Conservation (phyloP, 2,797 vertebrate species). For the Poecilia velifera region DNA sequence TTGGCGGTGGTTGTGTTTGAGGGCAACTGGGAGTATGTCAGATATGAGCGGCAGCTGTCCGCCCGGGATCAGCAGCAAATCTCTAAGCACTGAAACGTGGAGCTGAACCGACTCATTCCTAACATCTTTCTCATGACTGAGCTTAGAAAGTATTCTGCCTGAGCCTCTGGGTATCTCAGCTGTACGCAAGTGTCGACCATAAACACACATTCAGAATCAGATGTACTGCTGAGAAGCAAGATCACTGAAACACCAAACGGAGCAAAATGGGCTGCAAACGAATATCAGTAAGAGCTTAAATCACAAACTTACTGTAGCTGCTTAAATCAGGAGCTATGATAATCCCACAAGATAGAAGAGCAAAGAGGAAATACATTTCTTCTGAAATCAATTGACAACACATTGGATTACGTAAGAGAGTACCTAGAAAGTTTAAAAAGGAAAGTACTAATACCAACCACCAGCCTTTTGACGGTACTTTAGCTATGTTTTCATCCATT, state of each 20-base stretch:
- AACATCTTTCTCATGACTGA: conserved; percentile 57
- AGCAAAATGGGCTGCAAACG: background rate
- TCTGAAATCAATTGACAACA: background rate
- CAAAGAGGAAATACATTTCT: background rate
- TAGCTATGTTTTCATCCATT: too few species aligned
- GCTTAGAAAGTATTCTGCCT: conserved; percentile 21
- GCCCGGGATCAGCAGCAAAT: conserved; percentile 45
- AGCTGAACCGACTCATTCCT: conserved; percentile 71
- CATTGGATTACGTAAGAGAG: background rate
- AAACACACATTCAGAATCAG: conserved; percentile 23
- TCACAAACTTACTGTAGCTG: background rate
- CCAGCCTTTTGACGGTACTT: background rate
- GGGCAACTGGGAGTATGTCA: conserved; percentile 33
- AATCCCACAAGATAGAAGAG: background rate
- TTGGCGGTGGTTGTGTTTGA: conserved; percentile 32
- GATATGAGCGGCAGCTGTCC: conserved; percentile 66
- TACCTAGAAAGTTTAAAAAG: background rate
- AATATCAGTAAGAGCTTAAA: background rate
- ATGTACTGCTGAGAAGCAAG: conserved; percentile 18
- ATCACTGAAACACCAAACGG: background rate
- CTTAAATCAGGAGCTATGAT: background rate
- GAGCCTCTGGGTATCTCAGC: conserved; percentile 20
- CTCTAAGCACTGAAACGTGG: conserved; percentile 36
- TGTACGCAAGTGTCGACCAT: background rate
- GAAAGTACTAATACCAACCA: background rate